phyloP scores from a whole-genome alignment of 2,797 vertebrate species.

The Scarus forsteni region DNA sequence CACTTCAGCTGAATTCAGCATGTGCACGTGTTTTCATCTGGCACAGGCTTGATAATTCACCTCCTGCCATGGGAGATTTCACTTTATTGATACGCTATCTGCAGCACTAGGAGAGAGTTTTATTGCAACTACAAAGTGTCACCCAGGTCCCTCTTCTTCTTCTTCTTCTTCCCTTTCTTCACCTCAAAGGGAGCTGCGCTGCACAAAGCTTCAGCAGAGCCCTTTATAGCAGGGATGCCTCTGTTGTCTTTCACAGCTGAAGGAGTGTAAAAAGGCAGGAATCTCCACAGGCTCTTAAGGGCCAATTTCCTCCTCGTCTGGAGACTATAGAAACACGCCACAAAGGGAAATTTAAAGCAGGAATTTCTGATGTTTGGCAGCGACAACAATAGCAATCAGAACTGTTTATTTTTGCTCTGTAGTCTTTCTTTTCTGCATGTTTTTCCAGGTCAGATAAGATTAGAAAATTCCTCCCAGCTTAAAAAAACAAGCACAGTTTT shows the following conservation, averaged over 20 bases:
- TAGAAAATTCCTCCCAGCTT: conserved; percentile 29
- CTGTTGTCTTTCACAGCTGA: conserved; percentile 80
- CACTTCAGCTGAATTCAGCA: conserved; percentile 11
- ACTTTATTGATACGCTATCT: conserved; percentile 54
- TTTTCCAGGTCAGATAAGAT: conserved; percentile 47
- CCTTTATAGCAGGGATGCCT: conserved; percentile 57
- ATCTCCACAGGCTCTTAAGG: conserved; percentile 76
- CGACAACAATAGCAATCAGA: conserved; percentile 44
- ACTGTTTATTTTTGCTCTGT: conserved; percentile 14
- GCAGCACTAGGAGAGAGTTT: conserved; percentile 61
- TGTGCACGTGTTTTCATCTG: conserved; percentile 6
- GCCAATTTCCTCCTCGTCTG: conserved; percentile 76
- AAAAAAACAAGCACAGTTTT: conserved; percentile 27
- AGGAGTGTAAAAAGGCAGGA: conserved; percentile 72
- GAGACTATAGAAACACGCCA: conserved; percentile 61
- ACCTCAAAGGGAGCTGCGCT: conserved; percentile 62
- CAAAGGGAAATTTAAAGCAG: conserved; percentile 60
- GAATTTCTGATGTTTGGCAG: conserved; percentile 59
- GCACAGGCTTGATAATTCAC: conserved; percentile 1
- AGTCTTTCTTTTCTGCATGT: conserved; percentile 17
- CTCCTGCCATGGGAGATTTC: conserved; percentile 14
- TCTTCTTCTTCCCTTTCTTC: conserved; percentile 51
- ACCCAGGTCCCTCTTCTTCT: conserved; percentile 51
- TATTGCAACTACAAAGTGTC: conserved; percentile 72
- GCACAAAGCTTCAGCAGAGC: conserved; percentile 57